Percentiles rank a stretch among this genome's conserved stretches.
These are phyloP conservation scores for Myoxocephalus aenaeus DNA, from an alignment of 2,797 vertebrate species.

Conservation along the genomic window DNA sequence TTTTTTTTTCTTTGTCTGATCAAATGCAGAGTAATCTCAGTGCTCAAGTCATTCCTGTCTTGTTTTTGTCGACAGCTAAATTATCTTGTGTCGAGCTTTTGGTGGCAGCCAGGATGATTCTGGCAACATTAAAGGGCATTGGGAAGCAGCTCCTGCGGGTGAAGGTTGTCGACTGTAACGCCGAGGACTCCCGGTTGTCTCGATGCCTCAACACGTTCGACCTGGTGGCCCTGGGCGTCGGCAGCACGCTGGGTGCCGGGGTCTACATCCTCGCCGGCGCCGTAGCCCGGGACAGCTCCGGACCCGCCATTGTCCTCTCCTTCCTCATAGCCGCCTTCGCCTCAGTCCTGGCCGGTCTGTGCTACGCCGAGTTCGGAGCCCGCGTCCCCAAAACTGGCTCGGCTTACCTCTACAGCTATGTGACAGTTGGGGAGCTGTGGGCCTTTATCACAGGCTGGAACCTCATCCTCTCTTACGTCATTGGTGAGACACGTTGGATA, in stretches of 20 bases:
- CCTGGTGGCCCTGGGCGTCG: constrained; percentile 94
- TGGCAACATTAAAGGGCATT: constrained; percentile 79
- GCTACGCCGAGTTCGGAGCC: constrained; percentile 96
- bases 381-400: constrained; percentile 95
- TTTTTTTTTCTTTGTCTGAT: not conserved
- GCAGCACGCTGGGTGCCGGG: constrained; percentile 95
- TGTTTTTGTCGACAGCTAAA: constrained; percentile 41
- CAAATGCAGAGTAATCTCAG: not conserved
- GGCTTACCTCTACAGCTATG: constrained; percentile 96
- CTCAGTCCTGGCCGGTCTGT: constrained; percentile 94
- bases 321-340: constrained; percentile 94
- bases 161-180: constrained; percentile 90
- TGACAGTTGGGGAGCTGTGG: constrained; percentile 95
- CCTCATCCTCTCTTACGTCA: constrained; percentile 96
- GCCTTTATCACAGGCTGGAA: constrained; percentile 99
- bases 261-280: constrained; percentile 96
- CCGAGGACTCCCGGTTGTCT: constrained; percentile 87
- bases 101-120: constrained; percentile 79
- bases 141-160: constrained; percentile 92
- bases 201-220: constrained; percentile 95
- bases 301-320: constrained; percentile 94
- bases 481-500: constrained; percentile 84
- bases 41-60: not conserved
- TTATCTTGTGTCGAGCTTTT: not conserved
- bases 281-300: constrained; percentile 89